A percentile compares a stretch with the other conserved stretches of the same genome.
Evolutionary conservation across 2,797 vertebrate genomes (phyloP).

Genomic region (Oreortyx pictus): DNA sequence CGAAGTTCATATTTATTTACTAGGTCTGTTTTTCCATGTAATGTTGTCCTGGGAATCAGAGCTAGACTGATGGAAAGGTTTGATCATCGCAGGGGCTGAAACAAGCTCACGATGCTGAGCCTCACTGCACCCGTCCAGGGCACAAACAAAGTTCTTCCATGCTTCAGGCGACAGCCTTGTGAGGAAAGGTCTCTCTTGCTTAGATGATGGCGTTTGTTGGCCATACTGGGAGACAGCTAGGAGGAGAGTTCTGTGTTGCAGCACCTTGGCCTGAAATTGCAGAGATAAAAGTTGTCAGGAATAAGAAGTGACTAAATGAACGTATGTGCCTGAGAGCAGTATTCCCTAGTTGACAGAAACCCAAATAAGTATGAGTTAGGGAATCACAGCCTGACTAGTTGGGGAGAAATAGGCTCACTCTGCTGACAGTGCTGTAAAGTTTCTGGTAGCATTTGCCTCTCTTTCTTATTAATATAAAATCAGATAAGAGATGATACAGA

Average conservation of each 20-base stretch:
- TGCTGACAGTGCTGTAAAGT: neutral
- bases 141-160: neutral
- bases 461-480: neutral
- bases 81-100: slow-evolving; percentile 1
- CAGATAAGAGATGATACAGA: neutral
- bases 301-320: neutral
- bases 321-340: neutral
- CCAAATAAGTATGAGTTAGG: neutral
- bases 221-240: neutral
- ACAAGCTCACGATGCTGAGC: neutral
- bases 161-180: neutral
- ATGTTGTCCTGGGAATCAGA: neutral
- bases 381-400: neutral
- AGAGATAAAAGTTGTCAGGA: neutral
- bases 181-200: neutral
- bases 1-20: neutral
- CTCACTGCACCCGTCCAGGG: neutral
- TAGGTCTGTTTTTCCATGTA: neutral
- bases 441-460: neutral
- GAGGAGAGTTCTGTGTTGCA: neutral
- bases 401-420: neutral
- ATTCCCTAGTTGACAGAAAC: neutral
- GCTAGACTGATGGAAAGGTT: neutral
- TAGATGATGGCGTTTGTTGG: neutral
- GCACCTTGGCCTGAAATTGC: neutral